Evolutionary conservation across 2,888 invertebrate species (phyloP).

Genomic region (Eremobia ochroleuca): DNA sequence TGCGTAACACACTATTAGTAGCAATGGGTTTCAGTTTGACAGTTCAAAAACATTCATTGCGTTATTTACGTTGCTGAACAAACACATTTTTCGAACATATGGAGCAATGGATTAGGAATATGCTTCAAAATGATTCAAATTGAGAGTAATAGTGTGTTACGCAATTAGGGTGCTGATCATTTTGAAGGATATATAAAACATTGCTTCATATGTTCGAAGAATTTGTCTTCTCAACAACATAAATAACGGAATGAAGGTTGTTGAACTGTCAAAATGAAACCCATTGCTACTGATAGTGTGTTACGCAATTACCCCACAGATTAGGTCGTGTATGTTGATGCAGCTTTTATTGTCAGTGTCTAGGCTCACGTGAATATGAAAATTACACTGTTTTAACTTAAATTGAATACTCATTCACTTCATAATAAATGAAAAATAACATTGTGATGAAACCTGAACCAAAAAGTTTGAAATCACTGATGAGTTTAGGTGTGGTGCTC

Average conservation of each 20-base stretch:
- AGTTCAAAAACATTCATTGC: no score
- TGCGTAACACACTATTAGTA: no score
- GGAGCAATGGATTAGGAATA: no score
- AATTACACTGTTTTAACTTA: not conserved
- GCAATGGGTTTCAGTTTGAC: no score
- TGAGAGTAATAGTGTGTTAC: no score
- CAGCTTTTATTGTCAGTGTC: not conserved
- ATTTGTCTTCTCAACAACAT: not conserved
- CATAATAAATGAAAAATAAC: constrained; percentile 6
- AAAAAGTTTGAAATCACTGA: constrained; percentile 1
- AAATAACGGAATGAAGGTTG: not conserved
- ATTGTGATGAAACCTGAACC: not conserved
- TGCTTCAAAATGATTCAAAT: no score
- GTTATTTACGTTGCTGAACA: no score
- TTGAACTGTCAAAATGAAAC: not conserved
- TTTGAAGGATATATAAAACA: not conserved
- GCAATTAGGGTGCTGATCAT: no score
- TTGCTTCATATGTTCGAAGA: not conserved
- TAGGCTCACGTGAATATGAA: not conserved
- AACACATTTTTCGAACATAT: no score
- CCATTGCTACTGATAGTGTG: not conserved
- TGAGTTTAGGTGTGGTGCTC: not conserved
- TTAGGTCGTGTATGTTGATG: not conserved
- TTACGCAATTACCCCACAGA: not conserved
- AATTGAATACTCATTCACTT: not conserved